Conservation (phyloP, 2,113 vertebrate species). For the Percopsis transmontana region DNA sequence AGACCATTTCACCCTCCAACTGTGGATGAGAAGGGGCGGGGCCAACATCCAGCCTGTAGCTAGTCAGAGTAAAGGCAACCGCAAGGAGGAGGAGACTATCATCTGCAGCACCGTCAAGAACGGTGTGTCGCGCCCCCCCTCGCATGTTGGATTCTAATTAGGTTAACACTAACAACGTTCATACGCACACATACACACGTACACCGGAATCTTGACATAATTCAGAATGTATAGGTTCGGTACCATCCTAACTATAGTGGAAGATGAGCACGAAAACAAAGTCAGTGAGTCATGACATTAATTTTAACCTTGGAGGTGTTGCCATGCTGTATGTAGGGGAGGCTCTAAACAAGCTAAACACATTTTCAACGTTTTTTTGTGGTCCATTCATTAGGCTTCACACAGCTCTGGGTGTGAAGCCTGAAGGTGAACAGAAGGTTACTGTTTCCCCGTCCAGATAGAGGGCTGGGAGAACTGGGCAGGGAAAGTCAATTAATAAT, state of each 20-base stretch:
- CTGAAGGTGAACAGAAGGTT: background rate
- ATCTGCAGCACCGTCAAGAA: conserved; percentile 93
- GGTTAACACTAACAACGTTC: background rate
- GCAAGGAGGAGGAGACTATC: conserved; percentile 92
- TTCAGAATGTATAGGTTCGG: too few species aligned
- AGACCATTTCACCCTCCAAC: conserved; percentile 93
- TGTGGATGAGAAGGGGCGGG: conserved; percentile 93
- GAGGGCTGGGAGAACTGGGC: background rate
- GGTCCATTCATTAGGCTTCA: background rate
- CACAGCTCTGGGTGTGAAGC: background rate
- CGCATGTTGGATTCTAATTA: background rate
- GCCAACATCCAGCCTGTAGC: conserved; percentile 75
- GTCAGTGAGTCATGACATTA: too few species aligned
- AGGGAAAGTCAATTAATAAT: background rate
- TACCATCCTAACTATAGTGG: too few species aligned
- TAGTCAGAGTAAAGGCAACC: conserved; percentile 72
- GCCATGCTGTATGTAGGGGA: background rate
- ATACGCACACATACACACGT: too few species aligned
- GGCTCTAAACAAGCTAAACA: background rate
- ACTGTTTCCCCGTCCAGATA: conserved; percentile 4
- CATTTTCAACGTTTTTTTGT: background rate
- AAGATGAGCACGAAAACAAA: too few species aligned
- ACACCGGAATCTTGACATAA: too few species aligned
- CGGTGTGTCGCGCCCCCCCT: conserved; percentile 74
- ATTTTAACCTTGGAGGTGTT: background rate